phyloP scores from a whole-genome alignment of 2,797 vertebrate genomes.

The Macropodus opercularis region DNA sequence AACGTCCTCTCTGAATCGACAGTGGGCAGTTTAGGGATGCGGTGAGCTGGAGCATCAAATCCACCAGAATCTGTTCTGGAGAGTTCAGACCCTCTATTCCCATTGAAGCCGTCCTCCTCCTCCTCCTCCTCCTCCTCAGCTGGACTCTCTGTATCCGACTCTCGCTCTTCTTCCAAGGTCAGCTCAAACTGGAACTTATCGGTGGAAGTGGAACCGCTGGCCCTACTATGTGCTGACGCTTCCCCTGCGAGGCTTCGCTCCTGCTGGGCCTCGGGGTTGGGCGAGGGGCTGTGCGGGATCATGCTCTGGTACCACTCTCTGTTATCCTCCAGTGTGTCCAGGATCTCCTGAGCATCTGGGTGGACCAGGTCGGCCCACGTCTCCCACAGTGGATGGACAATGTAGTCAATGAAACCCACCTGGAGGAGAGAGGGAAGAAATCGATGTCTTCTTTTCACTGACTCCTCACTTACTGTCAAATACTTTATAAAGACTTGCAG shows the following conservation, averaged over 20 bases:
- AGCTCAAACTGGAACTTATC: slow-evolving; percentile 90
- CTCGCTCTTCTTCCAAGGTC: slow-evolving; percentile 87
- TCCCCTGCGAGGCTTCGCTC: slow-evolving; percentile 39
- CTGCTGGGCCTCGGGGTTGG: slow-evolving; percentile 60
- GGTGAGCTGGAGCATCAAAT: slow-evolving; percentile 40
- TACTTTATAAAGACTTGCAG: neutral
- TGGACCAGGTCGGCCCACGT: slow-evolving; percentile 94
- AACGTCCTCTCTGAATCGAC: slow-evolving; percentile 70
- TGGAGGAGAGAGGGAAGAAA: slow-evolving; percentile 43
- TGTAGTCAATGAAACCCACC: slow-evolving; percentile 96
- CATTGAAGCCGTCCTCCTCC: slow-evolving; percentile 70
- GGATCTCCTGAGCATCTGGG: slow-evolving; percentile 91
- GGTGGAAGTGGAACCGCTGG: slow-evolving; percentile 18
- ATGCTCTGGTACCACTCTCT: slow-evolving; percentile 95
- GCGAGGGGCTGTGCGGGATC: slow-evolving; percentile 89
- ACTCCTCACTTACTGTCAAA: neutral
- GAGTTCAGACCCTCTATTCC: slow-evolving; percentile 38
- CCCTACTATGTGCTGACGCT: slow-evolving; percentile 28
- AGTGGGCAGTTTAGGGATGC: slow-evolving; percentile 28
- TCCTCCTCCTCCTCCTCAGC: too few species aligned
- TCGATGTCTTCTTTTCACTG: neutral
- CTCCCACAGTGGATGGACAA: slow-evolving; percentile 94
- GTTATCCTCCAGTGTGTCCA: slow-evolving; percentile 94
- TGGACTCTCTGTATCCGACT: slow-evolving; percentile 79
- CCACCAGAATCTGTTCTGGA: slow-evolving; percentile 59